A percentile compares a stretch with the other conserved stretches of the same genome.
Evolutionary conservation across 2,888 invertebrate genomes (phyloP).

Genomic region (Heliconius aoede): DNA sequence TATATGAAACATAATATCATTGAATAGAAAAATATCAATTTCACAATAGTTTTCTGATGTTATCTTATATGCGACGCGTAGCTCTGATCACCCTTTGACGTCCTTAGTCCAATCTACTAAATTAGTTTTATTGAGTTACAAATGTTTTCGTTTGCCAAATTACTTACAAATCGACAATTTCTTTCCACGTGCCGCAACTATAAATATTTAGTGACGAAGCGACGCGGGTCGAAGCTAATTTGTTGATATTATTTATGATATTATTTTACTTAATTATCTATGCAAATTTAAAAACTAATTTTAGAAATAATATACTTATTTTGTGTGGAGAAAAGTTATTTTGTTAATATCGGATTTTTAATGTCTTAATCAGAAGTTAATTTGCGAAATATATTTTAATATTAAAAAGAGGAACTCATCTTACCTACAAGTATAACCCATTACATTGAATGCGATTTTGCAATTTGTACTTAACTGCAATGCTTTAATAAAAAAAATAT

Average conservation of each 20-base stretch:
- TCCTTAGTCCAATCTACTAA: slow-evolving; percentile 81
- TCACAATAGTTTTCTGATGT: slow-evolving; percentile 55
- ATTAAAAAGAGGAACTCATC: not conserved
- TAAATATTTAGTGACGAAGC: slow-evolving; percentile 71
- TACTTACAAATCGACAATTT: slow-evolving; percentile 63
- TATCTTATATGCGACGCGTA: slow-evolving; percentile 77
- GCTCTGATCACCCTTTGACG: slow-evolving; percentile 68
- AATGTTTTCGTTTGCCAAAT: slow-evolving; percentile 62
- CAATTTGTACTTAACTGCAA: too few species aligned
- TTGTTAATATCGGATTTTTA: not conserved
- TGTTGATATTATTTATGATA: slow-evolving; percentile 33
- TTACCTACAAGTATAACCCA: not conserved
- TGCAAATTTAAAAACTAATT: slow-evolving; percentile 36
- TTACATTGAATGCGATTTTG: not conserved
- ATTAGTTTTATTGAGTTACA: slow-evolving; percentile 72
- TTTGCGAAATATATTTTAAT: not conserved
- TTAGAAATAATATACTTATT: slow-evolving; percentile 6
- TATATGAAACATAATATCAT: not conserved
- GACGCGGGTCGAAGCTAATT: slow-evolving; percentile 66
- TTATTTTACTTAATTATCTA: slow-evolving; percentile 38
- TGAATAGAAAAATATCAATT: slow-evolving; percentile 56
- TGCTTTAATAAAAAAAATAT: too few species aligned
- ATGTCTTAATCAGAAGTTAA: not conserved
- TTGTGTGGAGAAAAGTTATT: slow-evolving; percentile 13
- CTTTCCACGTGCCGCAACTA: slow-evolving; percentile 58